These are phyloP conservation scores for Mythimna loreyi DNA, from an alignment of 2,888 invertebrate genomes.

Conservation along the genomic window DNA sequence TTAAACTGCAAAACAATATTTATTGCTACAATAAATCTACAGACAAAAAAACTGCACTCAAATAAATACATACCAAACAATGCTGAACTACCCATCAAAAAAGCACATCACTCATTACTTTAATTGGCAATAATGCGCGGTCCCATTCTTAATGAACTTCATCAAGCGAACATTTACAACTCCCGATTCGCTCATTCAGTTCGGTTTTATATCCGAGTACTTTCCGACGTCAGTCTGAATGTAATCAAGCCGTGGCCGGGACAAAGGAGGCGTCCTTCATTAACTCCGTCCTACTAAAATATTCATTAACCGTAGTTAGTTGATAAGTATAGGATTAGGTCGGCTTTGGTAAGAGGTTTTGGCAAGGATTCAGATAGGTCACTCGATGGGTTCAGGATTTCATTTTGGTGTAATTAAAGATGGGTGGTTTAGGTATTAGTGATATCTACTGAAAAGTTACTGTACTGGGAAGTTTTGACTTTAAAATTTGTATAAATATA, in stretches of 20 bases:
- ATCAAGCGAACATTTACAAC: conserved; percentile 35
- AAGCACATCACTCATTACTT: conserved; percentile 13
- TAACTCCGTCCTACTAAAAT: conserved; percentile 85
- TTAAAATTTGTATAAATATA: background rate
- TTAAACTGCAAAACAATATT: background rate
- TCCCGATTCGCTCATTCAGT: conserved; percentile 56
- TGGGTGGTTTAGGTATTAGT: background rate
- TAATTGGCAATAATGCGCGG: conserved; percentile 30
- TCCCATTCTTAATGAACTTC: conserved; percentile 40
- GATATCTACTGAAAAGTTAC: too few relatives aligned
- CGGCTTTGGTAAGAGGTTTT: conserved; percentile 50
- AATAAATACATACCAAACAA: conserved; percentile 1
- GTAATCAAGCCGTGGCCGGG: conserved; percentile 84
- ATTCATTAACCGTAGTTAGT: conserved; percentile 82
- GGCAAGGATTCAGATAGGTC: conserved; percentile 43
- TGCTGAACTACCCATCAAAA: conserved; percentile 1
- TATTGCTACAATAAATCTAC: background rate
- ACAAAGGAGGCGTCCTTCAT: conserved; percentile 88
- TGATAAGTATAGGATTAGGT: conserved; percentile 68
- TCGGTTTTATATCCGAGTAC: conserved; percentile 64
- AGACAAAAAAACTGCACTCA: background rate
- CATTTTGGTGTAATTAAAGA: conserved; percentile 15
- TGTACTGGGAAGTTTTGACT: background rate
- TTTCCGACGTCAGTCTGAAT: conserved; percentile 71
- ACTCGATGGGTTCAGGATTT: conserved; percentile 29